These are phyloP conservation scores for Psephotus haematonotus DNA, from an alignment of 2,113 vertebrate species.

Conservation along the genomic window DNA sequence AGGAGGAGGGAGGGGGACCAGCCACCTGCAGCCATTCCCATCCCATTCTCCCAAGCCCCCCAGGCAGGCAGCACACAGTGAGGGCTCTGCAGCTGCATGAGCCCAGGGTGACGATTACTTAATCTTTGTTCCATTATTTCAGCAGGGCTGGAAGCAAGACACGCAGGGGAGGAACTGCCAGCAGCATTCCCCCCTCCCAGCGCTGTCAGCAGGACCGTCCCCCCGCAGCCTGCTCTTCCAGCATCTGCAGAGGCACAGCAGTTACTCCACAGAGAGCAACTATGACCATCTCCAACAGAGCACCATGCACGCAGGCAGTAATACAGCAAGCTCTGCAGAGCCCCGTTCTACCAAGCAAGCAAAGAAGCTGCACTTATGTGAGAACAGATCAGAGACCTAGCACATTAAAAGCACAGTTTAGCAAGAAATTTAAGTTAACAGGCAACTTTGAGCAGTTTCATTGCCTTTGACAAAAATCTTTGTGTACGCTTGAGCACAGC, in stretches of 20 bases:
- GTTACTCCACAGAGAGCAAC: neutral
- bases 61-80: accelerated
- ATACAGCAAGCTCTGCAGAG: neutral
- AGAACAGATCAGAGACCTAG: neutral
- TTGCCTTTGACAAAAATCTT: neutral
- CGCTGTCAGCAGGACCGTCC: neutral
- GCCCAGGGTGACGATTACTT: neutral
- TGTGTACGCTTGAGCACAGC: neutral
- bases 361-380: accelerated
- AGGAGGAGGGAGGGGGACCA: neutral
- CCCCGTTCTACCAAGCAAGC: neutral
- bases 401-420: neutral
- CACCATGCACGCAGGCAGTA: accelerated
- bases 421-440: neutral
- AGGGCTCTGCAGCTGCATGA: neutral
- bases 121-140: conserved; percentile 59
- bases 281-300: neutral
- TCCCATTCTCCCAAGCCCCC: neutral
- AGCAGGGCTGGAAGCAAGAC: neutral
- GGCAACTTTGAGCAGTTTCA: neutral
- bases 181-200: neutral
- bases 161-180: neutral
- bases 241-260: neutral
- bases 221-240: neutral
- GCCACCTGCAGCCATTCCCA: neutral